phyloP scores from a whole-genome alignment of 2,797 vertebrate genomes.

The Agapornis canus region DNA sequence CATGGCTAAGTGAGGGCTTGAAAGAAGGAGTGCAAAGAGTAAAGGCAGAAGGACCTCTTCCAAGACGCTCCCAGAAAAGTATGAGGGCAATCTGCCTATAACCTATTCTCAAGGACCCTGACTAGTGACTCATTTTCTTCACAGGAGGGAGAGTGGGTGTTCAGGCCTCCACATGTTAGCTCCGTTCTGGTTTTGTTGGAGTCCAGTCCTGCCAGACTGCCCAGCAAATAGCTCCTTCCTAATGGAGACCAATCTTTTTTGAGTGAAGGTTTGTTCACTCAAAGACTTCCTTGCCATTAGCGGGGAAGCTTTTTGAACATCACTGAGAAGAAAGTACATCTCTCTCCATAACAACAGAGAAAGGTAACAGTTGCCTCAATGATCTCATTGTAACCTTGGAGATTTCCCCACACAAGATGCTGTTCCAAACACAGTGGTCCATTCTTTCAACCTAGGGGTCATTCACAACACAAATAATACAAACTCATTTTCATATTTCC shows the following conservation, averaged over 20 bases:
- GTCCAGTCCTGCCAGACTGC: neutral
- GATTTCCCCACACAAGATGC: neutral
- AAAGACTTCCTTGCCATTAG: neutral
- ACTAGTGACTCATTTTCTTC: neutral
- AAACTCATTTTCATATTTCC: neutral
- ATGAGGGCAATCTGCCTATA: neutral
- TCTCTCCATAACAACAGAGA: neutral
- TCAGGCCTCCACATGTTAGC: neutral
- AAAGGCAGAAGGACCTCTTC: constrained; percentile 1
- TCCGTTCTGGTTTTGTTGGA: neutral
- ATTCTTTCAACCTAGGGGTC: neutral
- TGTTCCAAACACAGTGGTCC: neutral
- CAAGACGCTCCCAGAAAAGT: neutral
- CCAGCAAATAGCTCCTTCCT: neutral
- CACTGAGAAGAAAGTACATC: neutral
- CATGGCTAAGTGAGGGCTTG: neutral
- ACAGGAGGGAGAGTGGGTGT: neutral
- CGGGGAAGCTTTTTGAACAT: neutral
- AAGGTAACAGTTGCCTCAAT: neutral
- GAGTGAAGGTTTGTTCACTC: neutral
- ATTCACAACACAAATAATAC: neutral
- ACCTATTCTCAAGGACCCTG: neutral
- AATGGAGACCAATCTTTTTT: neutral
- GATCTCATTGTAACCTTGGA: neutral
- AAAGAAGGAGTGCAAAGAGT: neutral